Conservation (phyloP, 2,113 vertebrate species). For the Crotalus horridus region DNA sequence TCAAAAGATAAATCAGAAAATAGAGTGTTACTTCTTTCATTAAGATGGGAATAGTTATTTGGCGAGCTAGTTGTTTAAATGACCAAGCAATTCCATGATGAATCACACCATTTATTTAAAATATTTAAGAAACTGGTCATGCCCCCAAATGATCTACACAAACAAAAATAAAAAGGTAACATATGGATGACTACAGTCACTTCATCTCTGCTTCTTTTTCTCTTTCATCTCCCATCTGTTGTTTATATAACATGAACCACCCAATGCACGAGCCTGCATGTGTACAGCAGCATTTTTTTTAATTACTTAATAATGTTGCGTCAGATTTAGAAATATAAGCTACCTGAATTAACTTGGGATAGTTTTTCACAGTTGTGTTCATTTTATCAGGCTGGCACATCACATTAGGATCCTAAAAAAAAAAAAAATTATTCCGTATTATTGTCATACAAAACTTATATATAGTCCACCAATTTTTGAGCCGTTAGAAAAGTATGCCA, state of each 20-base stretch:
- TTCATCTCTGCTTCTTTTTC: background rate
- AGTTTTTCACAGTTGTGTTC: background rate
- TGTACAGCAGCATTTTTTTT: background rate
- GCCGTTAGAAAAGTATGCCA: too few species aligned
- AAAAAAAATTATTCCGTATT: background rate
- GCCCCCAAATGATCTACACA: background rate
- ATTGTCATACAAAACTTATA: background rate
- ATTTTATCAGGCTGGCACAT: background rate
- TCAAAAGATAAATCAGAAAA: background rate
- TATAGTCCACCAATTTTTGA: too few species aligned
- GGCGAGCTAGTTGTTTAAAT: background rate
- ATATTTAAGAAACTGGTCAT: background rate
- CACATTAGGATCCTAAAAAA: background rate
- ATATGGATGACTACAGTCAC: background rate
- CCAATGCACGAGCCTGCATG: background rate
- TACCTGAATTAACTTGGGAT: background rate
- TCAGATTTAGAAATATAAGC: background rate
- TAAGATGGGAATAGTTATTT: background rate
- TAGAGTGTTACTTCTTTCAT: background rate
- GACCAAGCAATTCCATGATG: background rate
- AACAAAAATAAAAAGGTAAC: background rate
- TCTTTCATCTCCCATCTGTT: background rate
- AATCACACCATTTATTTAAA: background rate
- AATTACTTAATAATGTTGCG: background rate
- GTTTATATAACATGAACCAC: background rate